These are phyloP conservation scores for Cinclus mexicanus DNA, from an alignment of 2,113 vertebrate genomes.

Conservation along the genomic window DNA sequence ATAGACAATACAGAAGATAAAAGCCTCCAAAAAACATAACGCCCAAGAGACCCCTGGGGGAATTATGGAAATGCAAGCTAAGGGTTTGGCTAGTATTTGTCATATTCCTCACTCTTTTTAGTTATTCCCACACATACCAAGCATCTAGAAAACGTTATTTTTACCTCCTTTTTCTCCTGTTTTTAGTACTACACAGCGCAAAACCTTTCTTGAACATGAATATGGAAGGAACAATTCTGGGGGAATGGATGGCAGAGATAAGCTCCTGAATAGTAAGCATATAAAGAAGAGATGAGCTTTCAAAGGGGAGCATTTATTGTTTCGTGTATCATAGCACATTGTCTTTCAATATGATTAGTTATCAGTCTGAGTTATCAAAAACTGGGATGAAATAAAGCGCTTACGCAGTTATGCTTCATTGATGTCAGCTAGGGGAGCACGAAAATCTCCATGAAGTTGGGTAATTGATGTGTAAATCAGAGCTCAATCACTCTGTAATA, in stretches of 20 bases:
- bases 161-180: neutral
- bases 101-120: neutral
- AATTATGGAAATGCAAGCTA: slow-evolving; percentile 17
- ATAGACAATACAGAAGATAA: slow-evolving; percentile 31
- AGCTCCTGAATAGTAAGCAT: slow-evolving; percentile 38
- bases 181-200: neutral
- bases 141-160: neutral
- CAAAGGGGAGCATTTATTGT: slow-evolving; percentile 71
- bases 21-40: slow-evolving; percentile 12
- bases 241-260: slow-evolving; percentile 63
- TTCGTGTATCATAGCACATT: slow-evolving; percentile 69
- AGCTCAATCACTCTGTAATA: slow-evolving; percentile 79
- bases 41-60: neutral
- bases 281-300: slow-evolving; percentile 70
- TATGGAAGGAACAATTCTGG: slow-evolving; percentile 18
- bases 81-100: neutral
- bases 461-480: slow-evolving; percentile 84
- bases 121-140: neutral
- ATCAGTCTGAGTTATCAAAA: slow-evolving; percentile 76
- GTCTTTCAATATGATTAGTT: slow-evolving; percentile 77
- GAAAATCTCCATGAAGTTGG: slow-evolving; percentile 78
- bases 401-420: slow-evolving; percentile 75
- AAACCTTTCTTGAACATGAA: neutral
- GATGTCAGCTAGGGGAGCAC: slow-evolving; percentile 77
- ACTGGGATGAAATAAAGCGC: slow-evolving; percentile 74